Evolutionary conservation across 2,797 vertebrate species (phyloP).

Genomic region (Enteromius paludinosus): DNA sequence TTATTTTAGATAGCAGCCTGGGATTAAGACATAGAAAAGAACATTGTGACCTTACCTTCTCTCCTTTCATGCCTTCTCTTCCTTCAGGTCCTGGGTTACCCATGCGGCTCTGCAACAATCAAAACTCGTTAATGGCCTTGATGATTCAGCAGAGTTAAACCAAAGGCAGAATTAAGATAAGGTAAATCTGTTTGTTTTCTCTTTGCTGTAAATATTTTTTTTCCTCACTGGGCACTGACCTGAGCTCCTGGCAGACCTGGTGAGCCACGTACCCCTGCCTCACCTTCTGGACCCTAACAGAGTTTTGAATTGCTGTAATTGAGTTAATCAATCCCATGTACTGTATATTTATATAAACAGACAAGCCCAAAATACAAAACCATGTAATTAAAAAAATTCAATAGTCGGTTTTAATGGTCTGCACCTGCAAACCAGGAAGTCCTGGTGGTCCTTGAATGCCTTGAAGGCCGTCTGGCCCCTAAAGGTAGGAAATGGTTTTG

Average conservation of each 20-base stretch:
- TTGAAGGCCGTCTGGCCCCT: conserved; percentile 80
- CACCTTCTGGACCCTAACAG: conserved; percentile 75
- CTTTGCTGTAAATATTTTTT: conserved; percentile 12
- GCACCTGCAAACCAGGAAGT: conserved; percentile 81
- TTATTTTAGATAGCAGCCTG: conserved; percentile 31
- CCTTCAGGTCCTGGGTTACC: conserved; percentile 81
- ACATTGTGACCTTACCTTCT: conserved; percentile 77
- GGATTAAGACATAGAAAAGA: conserved; percentile 18
- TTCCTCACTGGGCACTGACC: conserved; percentile 72
- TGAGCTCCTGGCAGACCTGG: conserved; percentile 72
- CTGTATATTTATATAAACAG: not conserved
- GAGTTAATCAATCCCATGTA: not conserved
- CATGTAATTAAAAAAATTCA: not conserved
- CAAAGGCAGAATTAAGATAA: conserved; percentile 10
- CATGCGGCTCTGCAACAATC: conserved; percentile 74
- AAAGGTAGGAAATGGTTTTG: conserved; percentile 31
- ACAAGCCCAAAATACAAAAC: not conserved
- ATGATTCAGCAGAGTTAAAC: conserved; percentile 3
- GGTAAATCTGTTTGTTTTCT: not conserved
- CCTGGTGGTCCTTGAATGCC: conserved; percentile 78
- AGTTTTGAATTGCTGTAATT: not conserved
- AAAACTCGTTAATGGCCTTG: conserved; percentile 25
- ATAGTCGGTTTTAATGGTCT: conserved; percentile 11
- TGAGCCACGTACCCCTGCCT: conserved; percentile 76
- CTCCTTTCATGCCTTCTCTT: conserved; percentile 79